These are phyloP conservation scores for Diarsia dahlii DNA, from an alignment of 2,888 invertebrate genomes.

Conservation along the genomic window DNA sequence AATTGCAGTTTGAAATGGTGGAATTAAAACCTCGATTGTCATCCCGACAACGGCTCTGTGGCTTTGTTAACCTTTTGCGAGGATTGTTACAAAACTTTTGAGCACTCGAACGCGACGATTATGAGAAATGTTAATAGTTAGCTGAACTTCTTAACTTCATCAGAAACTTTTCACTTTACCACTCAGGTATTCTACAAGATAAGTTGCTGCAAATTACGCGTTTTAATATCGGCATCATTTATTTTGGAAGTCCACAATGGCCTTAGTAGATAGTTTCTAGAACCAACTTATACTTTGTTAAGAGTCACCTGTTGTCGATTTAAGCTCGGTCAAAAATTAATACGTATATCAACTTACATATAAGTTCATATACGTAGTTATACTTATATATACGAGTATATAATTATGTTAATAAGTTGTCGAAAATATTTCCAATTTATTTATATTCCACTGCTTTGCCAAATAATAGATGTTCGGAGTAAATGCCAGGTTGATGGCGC, in stretches of 20 bases:
- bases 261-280: background rate
- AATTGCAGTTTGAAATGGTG: constrained; percentile 64
- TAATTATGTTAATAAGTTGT: no score
- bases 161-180: constrained; percentile 63
- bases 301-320: background rate
- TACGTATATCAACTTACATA: background rate
- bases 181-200: constrained; percentile 64
- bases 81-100: constrained; percentile 69
- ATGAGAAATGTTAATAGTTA: constrained; percentile 73
- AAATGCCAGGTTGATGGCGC: no score
- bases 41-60: constrained; percentile 68
- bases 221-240: constrained; percentile 39
- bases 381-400: no score
- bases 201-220: constrained; percentile 58
- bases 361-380: no score
- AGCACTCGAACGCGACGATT: constrained; percentile 71
- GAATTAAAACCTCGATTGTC: constrained; percentile 72
- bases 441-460: no score
- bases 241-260: background rate
- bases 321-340: background rate
- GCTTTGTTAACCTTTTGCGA: constrained; percentile 70
- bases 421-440: no score
- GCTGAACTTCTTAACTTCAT: constrained; percentile 65
- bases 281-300: background rate
- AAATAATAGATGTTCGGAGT: no score